Conservation (phyloP, 2,797 vertebrate species). For the Anniella stebbinsi region DNA sequence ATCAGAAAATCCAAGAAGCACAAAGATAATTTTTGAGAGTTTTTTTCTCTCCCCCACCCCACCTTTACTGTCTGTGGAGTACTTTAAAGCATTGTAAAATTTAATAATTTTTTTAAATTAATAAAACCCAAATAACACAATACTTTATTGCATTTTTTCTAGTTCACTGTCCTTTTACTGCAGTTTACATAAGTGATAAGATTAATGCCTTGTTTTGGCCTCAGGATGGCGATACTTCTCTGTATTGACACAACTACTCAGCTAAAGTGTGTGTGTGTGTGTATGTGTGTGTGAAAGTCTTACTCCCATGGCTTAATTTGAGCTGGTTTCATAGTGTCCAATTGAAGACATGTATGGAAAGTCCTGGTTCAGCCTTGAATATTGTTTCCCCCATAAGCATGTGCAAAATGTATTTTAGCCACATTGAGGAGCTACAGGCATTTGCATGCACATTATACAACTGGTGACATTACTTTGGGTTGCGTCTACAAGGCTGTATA, state of each 20-base stretch:
- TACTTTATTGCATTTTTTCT: too few relatives aligned
- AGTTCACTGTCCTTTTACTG: neutral
- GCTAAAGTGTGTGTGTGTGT: neutral
- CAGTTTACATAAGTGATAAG: neutral
- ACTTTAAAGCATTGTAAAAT: neutral
- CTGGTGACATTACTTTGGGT: neutral
- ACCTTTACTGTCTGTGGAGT: neutral
- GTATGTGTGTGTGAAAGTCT: neutral
- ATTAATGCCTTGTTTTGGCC: neutral
- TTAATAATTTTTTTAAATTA: neutral
- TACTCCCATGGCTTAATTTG: neutral
- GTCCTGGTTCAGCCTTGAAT: neutral
- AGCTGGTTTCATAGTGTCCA: neutral
- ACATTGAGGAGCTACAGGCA: neutral
- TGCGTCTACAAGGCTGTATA: neutral
- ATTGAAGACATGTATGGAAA: neutral
- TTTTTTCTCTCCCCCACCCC: neutral
- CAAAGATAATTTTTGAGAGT: neutral
- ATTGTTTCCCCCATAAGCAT: neutral
- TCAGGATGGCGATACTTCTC: conserved; percentile 13
- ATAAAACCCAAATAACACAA: too few relatives aligned
- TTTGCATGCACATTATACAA: neutral
- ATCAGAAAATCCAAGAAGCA: too few relatives aligned
- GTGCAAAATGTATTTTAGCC: neutral
- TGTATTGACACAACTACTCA: neutral